Evolutionary conservation across 2,113 vertebrate species (phyloP), one percentile per base, ranked within the genome.

Genomic region (Silurus glanis): DNA sequence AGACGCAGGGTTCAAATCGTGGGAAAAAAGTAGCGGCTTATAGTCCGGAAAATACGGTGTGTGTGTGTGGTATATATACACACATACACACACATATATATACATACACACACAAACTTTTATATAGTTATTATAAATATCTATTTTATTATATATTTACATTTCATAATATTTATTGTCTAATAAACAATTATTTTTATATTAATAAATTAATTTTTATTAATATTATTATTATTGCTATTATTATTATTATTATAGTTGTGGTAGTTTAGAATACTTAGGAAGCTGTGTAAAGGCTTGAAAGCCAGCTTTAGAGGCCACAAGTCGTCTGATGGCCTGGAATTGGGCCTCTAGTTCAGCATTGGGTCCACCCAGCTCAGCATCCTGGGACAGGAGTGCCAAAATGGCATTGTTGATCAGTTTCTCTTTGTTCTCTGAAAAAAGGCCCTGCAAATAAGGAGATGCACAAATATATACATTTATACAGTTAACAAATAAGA

Each of bases 381-480:
- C 94, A 85, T 99, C 98, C 89, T 99, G 98, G 9, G 96, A 97
- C 9, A 99, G 90, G 51, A 99, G 93, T 37, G 98, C 97, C 88
- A 97, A 96, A 92, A 99, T 96, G 86, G 98, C 97, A 85, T 98
- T 99, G 95, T 97, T 99, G 90, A 99, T 99, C 91, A 99, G 95
- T 89, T 99, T 99, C 93, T 99, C 98, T 92, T 99, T 99, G 94
- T 99, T 99, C 95, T 99, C 98, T 8, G 98, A 99, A 93, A 99
- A 99, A 37, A 99, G 95, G 85, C 98, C 98, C 98, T 99, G 86
- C 67, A 83, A 53, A 82, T 13, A 83, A 59, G 62, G 79, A 84
- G 75, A 0, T 14, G 19, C 9, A 51, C 9, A 87, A 9, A 66
- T 55, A n/a, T 13, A 82, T 55, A 55, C 17, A 53, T 0, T 13